Evolutionary conservation across 2,797 vertebrate genomes (phyloP), one percentile per base, ranked within the genome.

Genomic region (Phylloscopus collybita): DNA sequence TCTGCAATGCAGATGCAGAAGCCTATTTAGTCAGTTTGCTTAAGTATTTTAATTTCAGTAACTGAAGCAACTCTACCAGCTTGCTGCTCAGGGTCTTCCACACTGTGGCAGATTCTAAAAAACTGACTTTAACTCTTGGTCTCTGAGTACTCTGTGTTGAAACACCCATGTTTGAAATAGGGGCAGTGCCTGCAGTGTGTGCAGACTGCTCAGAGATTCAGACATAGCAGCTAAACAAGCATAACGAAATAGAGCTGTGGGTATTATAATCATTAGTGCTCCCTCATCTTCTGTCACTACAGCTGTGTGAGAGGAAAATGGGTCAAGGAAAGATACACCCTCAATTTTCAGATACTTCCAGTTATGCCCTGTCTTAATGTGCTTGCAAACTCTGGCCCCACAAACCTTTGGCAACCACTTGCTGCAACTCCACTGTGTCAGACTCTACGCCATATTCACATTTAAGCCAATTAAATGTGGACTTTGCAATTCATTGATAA

Each of bases 1-100:
- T 80, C 95, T 95, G 88, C 94, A 96, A 59, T 79, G 93, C 94
- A 93, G 75, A 92, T 83, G 50, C 50, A 67, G 38, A 80, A 80
- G 65, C 38, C 65, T 51, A 40, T 72, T 83, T 57, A 91, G 56
- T 9, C 72, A 54, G 30, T 59, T 83, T 57, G 40, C 7, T 45
- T 60, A n/a, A 82, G 9, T 53, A 73, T 85, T 87, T 85, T 40
- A 44, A 44, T 73, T 72, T 74, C 72, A 90, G 1, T 59, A 93
- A 88, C 54, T 36, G 76, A 86, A 80, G 32, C 51, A 67, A 38
- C 22, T 47, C 29, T 23, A 50, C 27, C n/a, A 67, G 27, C 54
- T 59, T 3, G 1, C 50, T 72, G 54, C 54, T 89, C 65, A 50
- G 61, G 47, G 85, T 44, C 45, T 78, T 83, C 57, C 49, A 60